A percentile compares a stretch with the other conserved stretches of the same genome.
These are phyloP conservation scores for Mugil cephalus DNA, from an alignment of 2,113 vertebrate genomes.

Conservation along the genomic window DNA sequence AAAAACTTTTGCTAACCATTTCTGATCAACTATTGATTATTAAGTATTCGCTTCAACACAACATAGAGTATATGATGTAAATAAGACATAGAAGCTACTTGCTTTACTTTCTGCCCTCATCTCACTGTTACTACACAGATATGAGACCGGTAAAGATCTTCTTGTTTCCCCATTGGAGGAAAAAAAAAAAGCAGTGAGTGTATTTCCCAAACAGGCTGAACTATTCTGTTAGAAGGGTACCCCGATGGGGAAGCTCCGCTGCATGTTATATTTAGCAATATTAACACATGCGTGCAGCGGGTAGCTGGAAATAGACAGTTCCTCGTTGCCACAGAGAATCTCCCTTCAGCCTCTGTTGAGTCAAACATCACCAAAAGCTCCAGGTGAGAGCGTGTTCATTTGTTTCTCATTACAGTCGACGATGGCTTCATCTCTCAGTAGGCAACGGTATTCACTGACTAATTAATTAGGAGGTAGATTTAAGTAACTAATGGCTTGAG, in stretches of 20 bases:
- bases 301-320: conserved; percentile 1
- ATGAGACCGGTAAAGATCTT: too few relatives aligned
- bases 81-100: too few relatives aligned
- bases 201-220: neutral
- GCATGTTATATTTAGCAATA: neutral
- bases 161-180: too few relatives aligned
- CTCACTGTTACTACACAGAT: too few relatives aligned
- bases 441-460: conserved; percentile 59
- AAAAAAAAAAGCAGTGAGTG: neutral
- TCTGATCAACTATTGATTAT: too few relatives aligned
- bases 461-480: conserved; percentile 68
- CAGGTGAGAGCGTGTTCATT: conserved; percentile 15
- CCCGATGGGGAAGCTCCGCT: neutral
- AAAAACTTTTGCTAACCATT: too few relatives aligned
- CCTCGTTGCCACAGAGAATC: conserved; percentile 22
- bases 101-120: too few relatives aligned
- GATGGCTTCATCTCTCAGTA: conserved; percentile 33
- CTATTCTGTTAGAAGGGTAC: neutral
- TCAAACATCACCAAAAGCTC: conserved; percentile 37
- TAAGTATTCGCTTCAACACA: too few relatives aligned
- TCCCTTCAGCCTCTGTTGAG: conserved; percentile 30
- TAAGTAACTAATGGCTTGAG: conserved; percentile 64
- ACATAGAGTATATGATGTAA: too few relatives aligned
- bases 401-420: conserved; percentile 10
- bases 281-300: neutral